Percentiles rank a stretch among this genome's conserved stretches.
These are phyloP conservation scores for Eupithecia dodoneata DNA, from an alignment of 2,888 invertebrate species.

Conservation along the genomic window DNA sequence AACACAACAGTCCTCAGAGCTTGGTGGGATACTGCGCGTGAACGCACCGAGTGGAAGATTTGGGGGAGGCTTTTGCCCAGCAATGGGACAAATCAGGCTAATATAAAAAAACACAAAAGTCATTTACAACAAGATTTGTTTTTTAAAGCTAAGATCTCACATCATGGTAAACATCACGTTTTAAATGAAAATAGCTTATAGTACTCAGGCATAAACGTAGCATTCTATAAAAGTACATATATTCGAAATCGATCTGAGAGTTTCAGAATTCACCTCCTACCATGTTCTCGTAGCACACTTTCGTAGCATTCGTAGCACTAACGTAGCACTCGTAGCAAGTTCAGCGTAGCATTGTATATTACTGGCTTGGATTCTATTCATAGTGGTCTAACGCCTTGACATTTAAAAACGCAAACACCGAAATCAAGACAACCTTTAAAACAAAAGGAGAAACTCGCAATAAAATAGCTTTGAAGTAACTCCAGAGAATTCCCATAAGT, in stretches of 20 bases:
- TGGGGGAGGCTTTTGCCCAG: too few species aligned
- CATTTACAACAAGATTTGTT: too few species aligned
- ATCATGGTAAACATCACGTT: too few species aligned
- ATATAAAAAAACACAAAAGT: too few species aligned
- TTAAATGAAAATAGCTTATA: background rate
- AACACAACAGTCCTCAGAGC: too few species aligned
- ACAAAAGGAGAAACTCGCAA: conserved; percentile 8
- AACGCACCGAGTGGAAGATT: too few species aligned
- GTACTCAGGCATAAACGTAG: background rate
- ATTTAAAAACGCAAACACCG: background rate
- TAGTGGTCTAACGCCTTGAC: background rate
- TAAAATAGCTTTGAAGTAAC: conserved; percentile 14
- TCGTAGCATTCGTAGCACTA: background rate
- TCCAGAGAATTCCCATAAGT: conserved; percentile 26
- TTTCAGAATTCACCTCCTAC: background rate
- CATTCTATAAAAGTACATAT: background rate
- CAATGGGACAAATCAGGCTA: too few species aligned
- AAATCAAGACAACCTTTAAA: background rate
- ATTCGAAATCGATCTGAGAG: background rate
- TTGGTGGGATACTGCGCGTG: too few species aligned
- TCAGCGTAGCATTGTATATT: background rate
- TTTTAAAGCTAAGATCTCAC: too few species aligned
- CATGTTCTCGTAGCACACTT: background rate
- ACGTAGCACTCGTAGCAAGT: background rate
- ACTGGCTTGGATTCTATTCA: background rate